Base-by-base conservation (phyloP, 2,888 invertebrate genomes). In the Trichogramma evanescens region DNA sequence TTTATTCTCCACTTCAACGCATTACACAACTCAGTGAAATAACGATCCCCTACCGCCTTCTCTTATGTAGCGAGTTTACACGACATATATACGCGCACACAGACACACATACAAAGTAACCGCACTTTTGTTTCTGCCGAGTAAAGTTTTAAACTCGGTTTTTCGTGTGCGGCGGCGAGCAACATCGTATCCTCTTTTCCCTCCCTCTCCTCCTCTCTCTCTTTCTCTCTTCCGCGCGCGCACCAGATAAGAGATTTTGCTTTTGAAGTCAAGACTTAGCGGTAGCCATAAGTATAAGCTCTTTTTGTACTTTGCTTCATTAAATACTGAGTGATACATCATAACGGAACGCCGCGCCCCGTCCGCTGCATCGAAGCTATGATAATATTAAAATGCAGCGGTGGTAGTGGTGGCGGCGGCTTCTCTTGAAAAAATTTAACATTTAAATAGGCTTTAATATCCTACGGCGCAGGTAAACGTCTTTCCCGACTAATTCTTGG, bases 161-260 rank as follows among this genome's bases (percentile, higher is more conserved):
- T 61, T 58, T 60, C 43, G 51, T 42, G 13, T 1, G 42, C 45
- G 50, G 6, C 41, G 48, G 38, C 46, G 45, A 39, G 48, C 26
- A 41, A 8, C 41, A 41, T 6, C 50, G 7, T 38, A 4, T 13
- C 55, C 13, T 13, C 13, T 13, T 13, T 13, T 2, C 13, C 13
- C 13, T 13, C 13, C 13, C 13, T 2, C 13, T 13, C 13, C 2
- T 2, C 2, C 13, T 13, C 2, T 13, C 13, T 13, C 13, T 13
- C 13, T 13, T 13, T 13, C 13, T 13, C 13, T 13, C 13, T 13
- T 13, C 13, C 13, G 13, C 13, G 13, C 13, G 13, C 13, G 13
- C 50, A 43, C 39, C 59, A 62, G 59, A 56, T 70, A 70, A 70
- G 70, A 69, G 66, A 66, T 66, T 70, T 69, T 66, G 65, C 63